Conservation (phyloP, 1,140 invertebrate species). For the Daktulosphaira vitifoliae region DNA sequence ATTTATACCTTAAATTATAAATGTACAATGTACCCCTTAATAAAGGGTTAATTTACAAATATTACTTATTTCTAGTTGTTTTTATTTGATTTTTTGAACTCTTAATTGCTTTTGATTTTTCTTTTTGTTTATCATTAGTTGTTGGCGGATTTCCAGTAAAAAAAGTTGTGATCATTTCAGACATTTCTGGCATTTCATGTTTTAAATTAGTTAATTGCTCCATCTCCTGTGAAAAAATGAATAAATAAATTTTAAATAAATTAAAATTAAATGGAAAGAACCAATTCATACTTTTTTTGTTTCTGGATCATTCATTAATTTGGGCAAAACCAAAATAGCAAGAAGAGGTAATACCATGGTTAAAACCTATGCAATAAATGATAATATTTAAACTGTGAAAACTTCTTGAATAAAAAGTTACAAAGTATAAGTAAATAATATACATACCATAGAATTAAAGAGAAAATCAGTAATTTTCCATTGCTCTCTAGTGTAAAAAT, state of each 20-base stretch:
- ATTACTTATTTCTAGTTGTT: constrained; percentile 2
- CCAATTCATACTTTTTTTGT: constrained; percentile 61
- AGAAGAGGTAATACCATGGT: constrained; percentile 93
- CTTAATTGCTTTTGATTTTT: constrained; percentile 49
- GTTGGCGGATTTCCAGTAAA: constrained; percentile 54
- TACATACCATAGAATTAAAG: constrained; percentile 90
- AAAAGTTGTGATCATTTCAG: constrained; percentile 75
- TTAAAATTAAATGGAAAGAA: constrained; percentile 8
- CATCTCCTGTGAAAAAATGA: constrained; percentile 58
- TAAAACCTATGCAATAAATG: constrained; percentile 59
- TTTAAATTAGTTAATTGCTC: constrained; percentile 77
- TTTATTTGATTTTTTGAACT: constrained; percentile 28
- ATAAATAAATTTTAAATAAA: constrained; percentile 17
- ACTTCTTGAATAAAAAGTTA: no score
- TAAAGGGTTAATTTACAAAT: not conserved
- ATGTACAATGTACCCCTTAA: not conserved
- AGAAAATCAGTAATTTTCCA: constrained; percentile 91
- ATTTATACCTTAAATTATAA: no score
- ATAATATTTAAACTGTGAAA: no score
- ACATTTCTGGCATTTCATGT: constrained; percentile 82
- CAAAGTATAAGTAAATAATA: constrained; percentile 12
- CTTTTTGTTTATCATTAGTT: constrained; percentile 52
- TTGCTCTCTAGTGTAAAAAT: constrained; percentile 89
- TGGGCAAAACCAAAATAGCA: constrained; percentile 85
- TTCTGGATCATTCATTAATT: constrained; percentile 95